Base-by-base conservation (phyloP, 1,140 invertebrate species). In the Zaprionus kolodkinae region DNA sequence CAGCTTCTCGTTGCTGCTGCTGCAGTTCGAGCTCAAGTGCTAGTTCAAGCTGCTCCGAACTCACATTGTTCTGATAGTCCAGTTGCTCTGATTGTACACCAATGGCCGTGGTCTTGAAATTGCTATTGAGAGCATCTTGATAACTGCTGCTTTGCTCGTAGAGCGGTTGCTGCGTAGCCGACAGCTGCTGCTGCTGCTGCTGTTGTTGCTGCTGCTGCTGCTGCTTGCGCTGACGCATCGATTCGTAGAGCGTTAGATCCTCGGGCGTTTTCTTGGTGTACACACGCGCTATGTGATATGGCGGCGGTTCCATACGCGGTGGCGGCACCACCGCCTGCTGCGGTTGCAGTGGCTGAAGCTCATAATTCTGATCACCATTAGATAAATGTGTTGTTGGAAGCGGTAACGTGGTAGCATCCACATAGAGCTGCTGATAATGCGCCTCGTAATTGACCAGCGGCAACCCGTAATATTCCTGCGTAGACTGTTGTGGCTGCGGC, bases 271-370 rank as follows among this genome's bases (percentile, higher is more conserved):
- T 95, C 92, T 95, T 95, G 1, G 95, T 96, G 82, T 95, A 95
- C 5, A 94, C 94, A 5, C 95, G 95, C 10, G 95, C 95, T 72
- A 96, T 95, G 74, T 96, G 95, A 93, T 96, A 96, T 1, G 95
- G 95, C 2, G 95, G 95, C 9, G 95, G 95, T 73, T 93, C 85
- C 59, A 83, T 54, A 11, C 76, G 86, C 6, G 85, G 85, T 6
- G 81, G 72, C 3, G 81, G 76, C 30, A 54, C 54, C 11, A 50
- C 40, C 2, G 64, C 74, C 35, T 74, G 65, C 35, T 74, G 65
- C 15, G 56, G 78, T 35, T 74, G 65, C 17, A 90, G 38, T n/a
- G 81, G 73, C 45, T 89, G 86, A 56, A 90, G 30, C 21, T 89
- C 86, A 38, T 89, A 92, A 9, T 72, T 76, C 76, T 81, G 74